Base-by-base conservation (phyloP, 2,797 vertebrate species). In the Molossus molossus region DNA sequence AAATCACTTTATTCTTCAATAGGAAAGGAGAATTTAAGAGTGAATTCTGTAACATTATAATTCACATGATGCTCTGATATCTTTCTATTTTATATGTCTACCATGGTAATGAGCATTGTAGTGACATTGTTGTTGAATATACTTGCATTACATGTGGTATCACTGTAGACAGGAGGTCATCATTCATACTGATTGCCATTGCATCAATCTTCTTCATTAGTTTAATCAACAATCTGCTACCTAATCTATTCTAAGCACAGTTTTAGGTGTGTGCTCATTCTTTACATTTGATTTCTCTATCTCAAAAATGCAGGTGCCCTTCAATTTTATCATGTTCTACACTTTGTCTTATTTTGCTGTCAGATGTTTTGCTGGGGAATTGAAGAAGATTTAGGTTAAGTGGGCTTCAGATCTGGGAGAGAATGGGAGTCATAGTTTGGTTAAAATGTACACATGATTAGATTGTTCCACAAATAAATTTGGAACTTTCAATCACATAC, bases 401-500 rank as follows among this genome's bases (percentile, higher is more conserved):
- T 27, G 45, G 40, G 25, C 15, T 62, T 94, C 33, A 48, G 15
- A 80, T 93, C 48, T 72, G 25, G 18, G 29, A 80, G 29, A 81
- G 50, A 91, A 85, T 10, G 17, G 6, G 81, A n/a, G 17, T 1
- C 29, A 80, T 5, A 53, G 37, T 90, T 90, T 73, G 55, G 15
- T 80, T 65, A 45, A 92, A 80, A 58, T 79, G 18, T 58, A 86
- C 86, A 92, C 33, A 57, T 65, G n/a, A 91, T 85, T 62, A 83
- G 10, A 90, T 65, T 64, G 4, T 40, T 75, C 40, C 40, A 25
- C 7, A 90, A 81, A 40, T 62, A 20, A 67, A 37, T 90, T 85
- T 94, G 40, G n/a, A 90, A 95, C 73, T 90, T 95, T 83, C 64
- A 76, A 60, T 87, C 23, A 60, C 40, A 67, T 92, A 77, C 12